Base-by-base conservation (phyloP, 2,888 invertebrate genomes). In the Philonicus albiceps region DNA sequence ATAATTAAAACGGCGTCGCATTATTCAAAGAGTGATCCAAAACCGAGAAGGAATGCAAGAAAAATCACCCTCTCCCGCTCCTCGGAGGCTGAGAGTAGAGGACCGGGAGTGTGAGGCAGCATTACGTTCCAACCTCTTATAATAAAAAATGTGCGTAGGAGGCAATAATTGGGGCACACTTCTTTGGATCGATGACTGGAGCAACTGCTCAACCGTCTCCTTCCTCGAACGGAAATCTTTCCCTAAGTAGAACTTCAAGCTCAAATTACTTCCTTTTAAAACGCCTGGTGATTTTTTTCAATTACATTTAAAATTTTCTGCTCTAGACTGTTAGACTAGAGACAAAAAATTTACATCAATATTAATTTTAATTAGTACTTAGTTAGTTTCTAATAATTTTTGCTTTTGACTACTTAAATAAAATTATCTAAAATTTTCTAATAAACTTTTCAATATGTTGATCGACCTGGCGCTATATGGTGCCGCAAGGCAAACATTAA, bases 251-350 rank as follows among this genome's bases (percentile, higher is more conserved):
- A 78, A 78, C 30, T 22, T 49, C 43, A 78, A 78, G 3, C 43
- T 78, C 78, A 30, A 78, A 78, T 49, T 78, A 43, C 49, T 78
- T 49, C 49, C 27, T 49, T 49, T 78, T 78, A 78, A 78, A 49
- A 16, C 49, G 5, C 30, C 8, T 1, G 11, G 31, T 30, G 53
- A 78, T 78, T 40, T 49, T 16, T 78, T 53, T 78, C 30, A 49
- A 30, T 5, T 30, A 22, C 3, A 5, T 49, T n/a, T 49, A 78
- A 27, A 49, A 13, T 64, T 11, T 19, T 49, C 19, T 49, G 6
- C 49, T 7, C 6, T 1, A 16, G n/a, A 7, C n/a, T n/a, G n/a
- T n/a, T 4, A n/a, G 1, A 6, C 4, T 8, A 49, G 19, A n/a
- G n/a, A 49, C 5, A 0, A 6, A 49, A 1, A 13, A 3, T 43